These are phyloP conservation scores for Peribatodes rhomboidaria DNA, from an alignment of 2,888 invertebrate genomes.

Conservation along the genomic window DNA sequence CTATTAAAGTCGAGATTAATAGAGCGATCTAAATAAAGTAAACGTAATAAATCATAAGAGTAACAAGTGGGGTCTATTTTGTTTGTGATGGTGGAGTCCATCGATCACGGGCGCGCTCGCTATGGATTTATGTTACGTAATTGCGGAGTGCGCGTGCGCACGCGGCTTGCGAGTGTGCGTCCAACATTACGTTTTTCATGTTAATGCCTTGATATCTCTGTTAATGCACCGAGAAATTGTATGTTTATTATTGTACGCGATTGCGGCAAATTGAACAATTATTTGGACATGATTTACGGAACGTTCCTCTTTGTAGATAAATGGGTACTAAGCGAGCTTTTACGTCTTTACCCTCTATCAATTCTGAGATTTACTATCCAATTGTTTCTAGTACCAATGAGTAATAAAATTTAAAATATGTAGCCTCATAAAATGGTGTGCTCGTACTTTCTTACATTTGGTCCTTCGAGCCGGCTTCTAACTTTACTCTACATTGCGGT, in stretches of 20 bases:
- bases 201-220: slow-evolving; percentile 73
- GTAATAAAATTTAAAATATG: slow-evolving; percentile 26
- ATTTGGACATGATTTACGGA: slow-evolving; percentile 53
- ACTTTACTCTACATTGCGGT: slow-evolving; percentile 6
- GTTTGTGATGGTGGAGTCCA: slow-evolving; percentile 68
- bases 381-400: slow-evolving; percentile 21
- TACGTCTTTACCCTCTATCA: slow-evolving; percentile 30
- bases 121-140: slow-evolving; percentile 82
- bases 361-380: slow-evolving; percentile 28
- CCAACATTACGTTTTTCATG: slow-evolving; percentile 70
- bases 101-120: slow-evolving; percentile 75
- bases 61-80: slow-evolving; percentile 72
- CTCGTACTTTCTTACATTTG: slow-evolving; percentile 1
- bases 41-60: slow-evolving; percentile 71
- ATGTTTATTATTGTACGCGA: slow-evolving; percentile 56
- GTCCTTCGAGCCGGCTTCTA: slow-evolving; percentile 12
- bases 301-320: slow-evolving; percentile 41
- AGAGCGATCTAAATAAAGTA: slow-evolving; percentile 62
- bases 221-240: slow-evolving; percentile 65
- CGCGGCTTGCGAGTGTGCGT: slow-evolving; percentile 50
- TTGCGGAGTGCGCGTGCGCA: slow-evolving; percentile 70
- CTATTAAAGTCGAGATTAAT: slow-evolving; percentile 60
- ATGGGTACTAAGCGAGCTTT: slow-evolving; percentile 36
- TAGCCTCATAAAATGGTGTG: slow-evolving; percentile 16
- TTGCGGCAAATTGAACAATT: slow-evolving; percentile 52